phyloP scores from a whole-genome alignment of 1,140 invertebrate species.

The Pygmarrhopalites habei region DNA sequence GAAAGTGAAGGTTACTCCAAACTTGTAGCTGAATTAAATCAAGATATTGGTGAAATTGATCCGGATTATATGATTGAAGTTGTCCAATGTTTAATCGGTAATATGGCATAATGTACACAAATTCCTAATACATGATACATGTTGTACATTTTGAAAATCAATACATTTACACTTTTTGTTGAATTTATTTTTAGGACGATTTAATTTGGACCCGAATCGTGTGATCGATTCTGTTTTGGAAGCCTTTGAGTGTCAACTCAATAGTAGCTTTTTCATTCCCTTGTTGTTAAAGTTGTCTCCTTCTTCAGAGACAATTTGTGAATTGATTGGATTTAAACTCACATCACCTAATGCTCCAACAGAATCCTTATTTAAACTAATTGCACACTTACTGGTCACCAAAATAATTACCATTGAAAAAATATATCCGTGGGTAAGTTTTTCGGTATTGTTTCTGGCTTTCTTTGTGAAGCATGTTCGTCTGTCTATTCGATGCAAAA shows the following conservation, averaged over 20 bases:
- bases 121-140: neutral
- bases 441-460: neutral
- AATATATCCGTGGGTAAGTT: conserved; percentile 79
- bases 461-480: too few species aligned
- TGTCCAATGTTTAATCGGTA: conserved; percentile 88
- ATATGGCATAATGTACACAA: neutral
- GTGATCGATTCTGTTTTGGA: conserved; percentile 94
- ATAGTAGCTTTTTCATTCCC: conserved; percentile 63
- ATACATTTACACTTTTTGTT: too few species aligned
- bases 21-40: conserved; percentile 90
- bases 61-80: conserved; percentile 49
- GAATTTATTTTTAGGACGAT: conserved; percentile 69
- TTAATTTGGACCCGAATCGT: conserved; percentile 97
- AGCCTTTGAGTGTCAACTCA: conserved; percentile 82
- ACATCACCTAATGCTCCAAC: conserved; percentile 54
- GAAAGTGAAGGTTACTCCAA: conserved; percentile 99
- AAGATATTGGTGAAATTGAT: conserved; percentile 61
- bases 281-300: conserved; percentile 78
- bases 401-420: conserved; percentile 75
- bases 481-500: too few species aligned
- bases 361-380: conserved; percentile 74
- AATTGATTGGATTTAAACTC: conserved; percentile 88
- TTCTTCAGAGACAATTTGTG: conserved; percentile 74
- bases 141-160: too few species aligned
- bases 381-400: conserved; percentile 82